Percentiles rank a stretch among this genome's conserved stretches.
Conservation (phyloP, 2,888 invertebrate species). For the Ormia ochracea region DNA sequence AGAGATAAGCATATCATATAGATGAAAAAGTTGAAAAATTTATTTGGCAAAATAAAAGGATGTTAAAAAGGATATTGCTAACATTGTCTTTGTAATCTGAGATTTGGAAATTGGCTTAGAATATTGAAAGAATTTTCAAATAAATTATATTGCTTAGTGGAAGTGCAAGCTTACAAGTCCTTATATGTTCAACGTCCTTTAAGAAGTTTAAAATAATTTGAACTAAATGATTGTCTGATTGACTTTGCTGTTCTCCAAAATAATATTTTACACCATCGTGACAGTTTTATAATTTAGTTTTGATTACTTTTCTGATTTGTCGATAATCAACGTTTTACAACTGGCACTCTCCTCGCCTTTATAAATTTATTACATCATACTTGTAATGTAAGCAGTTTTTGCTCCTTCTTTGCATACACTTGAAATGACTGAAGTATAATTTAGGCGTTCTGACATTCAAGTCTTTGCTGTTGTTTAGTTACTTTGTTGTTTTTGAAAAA, state of each 20-base stretch:
- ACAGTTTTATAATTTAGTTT: background rate
- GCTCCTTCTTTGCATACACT: background rate
- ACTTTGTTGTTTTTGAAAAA: background rate
- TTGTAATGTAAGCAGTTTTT: background rate
- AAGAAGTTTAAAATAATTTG: too few relatives aligned
- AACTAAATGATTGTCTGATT: too few relatives aligned
- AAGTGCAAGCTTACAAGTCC: too few relatives aligned
- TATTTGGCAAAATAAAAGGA: background rate
- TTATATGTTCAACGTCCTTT: too few relatives aligned
- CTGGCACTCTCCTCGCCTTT: background rate
- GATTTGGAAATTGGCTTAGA: too few relatives aligned
- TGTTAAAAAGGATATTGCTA: background rate
- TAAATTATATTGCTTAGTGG: too few relatives aligned
- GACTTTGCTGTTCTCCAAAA: too few relatives aligned
- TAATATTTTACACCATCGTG: background rate
- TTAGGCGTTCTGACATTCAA: conserved; percentile 37
- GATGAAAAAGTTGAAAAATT: conserved; percentile 5
- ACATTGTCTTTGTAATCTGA: conserved; percentile 44
- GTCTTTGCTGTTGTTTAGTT: background rate
- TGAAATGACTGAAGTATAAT: conserved; percentile 56
- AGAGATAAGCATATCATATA: conserved; percentile 38
- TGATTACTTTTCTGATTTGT: conserved; percentile 11
- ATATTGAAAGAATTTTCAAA: too few relatives aligned
- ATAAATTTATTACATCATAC: background rate
- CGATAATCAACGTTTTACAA: background rate